phyloP scores from a whole-genome alignment of 92 coral and sea anemone genomes.

The Heliopora coerulea region DNA sequence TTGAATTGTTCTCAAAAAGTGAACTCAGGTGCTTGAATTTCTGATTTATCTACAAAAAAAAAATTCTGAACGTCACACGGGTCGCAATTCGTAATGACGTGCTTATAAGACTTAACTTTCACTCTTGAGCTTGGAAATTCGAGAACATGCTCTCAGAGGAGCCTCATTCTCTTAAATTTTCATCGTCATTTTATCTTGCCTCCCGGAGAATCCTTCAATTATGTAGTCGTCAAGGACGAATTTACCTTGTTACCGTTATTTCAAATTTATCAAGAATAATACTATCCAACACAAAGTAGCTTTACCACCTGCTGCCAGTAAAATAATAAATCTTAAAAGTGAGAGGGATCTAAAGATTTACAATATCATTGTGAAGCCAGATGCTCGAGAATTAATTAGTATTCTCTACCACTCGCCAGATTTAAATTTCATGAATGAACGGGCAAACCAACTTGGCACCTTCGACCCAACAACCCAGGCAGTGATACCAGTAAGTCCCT shows the following conservation, averaged over 20 bases:
- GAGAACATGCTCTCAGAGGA: neutral
- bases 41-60: no score
- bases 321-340: slow-evolving; percentile 8
- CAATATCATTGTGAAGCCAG: neutral
- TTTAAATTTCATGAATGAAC: slow-evolving; percentile 31
- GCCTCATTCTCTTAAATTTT: neutral
- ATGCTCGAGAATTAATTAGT: neutral
- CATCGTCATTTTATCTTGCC: neutral
- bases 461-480: slow-evolving; percentile 18
- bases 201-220: neutral
- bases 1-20: no score
- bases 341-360: neutral
- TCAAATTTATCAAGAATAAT: slow-evolving; percentile 25
- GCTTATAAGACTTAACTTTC: no score
- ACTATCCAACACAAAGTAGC: slow-evolving; percentile 18
- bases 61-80: no score
- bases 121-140: no score
- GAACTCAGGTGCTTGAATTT: no score
- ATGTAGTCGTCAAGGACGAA: neutral
- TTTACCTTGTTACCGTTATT: slow-evolving; percentile 21
- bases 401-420: slow-evolving; percentile 1
- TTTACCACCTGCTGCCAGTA: slow-evolving; percentile 28
- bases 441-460: slow-evolving; percentile 12
- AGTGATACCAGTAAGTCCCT: slow-evolving; percentile 28
- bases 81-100: no score